A percentile compares a stretch with the other conserved stretches of the same genome.
Evolutionary conservation across 2,797 vertebrate species (phyloP).

Genomic region (Myotis daubentonii): DNA sequence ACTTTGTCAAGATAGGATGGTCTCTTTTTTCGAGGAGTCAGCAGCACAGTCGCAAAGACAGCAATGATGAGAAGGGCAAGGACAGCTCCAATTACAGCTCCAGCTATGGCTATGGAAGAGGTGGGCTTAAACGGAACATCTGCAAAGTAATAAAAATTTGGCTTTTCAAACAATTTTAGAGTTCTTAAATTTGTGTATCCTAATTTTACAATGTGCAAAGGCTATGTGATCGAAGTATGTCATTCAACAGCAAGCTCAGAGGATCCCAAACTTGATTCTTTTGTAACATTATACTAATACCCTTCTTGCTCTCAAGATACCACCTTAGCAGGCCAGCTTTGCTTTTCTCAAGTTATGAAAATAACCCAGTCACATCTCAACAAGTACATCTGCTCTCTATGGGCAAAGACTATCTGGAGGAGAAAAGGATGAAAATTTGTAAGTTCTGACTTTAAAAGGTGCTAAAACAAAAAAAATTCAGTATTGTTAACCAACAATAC

Average conservation of each 20-base stretch:
- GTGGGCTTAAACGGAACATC: conserved; percentile 93
- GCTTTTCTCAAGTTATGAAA: neutral
- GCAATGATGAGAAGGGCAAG: conserved; percentile 95
- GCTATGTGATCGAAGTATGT: neutral
- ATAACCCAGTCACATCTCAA: neutral
- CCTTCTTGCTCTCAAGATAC: neutral
- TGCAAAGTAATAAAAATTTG: conserved; percentile 86
- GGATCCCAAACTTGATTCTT: neutral
- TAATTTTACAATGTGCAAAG: conserved; percentile 46
- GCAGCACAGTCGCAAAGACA: conserved; percentile 93
- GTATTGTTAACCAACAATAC: neutral
- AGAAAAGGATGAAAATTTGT: conserved; percentile 37
- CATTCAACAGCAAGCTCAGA: neutral
- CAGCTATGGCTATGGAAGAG: conserved; percentile 92
- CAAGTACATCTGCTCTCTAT: neutral
- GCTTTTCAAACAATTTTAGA: conserved; percentile 67
- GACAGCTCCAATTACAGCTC: conserved; percentile 95
- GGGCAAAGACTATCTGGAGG: neutral
- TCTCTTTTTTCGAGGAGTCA: conserved; percentile 91
- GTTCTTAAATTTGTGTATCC: neutral
- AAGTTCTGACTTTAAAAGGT: conserved; percentile 45
- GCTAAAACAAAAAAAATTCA: conserved; percentile 1
- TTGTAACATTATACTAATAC: conserved; percentile 4
- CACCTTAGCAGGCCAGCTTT: neutral
- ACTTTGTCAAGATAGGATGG: conserved; percentile 93